Evolutionary conservation across 2,888 invertebrate species (phyloP).

Genomic region (Acanthosepion pharaonis): DNA sequence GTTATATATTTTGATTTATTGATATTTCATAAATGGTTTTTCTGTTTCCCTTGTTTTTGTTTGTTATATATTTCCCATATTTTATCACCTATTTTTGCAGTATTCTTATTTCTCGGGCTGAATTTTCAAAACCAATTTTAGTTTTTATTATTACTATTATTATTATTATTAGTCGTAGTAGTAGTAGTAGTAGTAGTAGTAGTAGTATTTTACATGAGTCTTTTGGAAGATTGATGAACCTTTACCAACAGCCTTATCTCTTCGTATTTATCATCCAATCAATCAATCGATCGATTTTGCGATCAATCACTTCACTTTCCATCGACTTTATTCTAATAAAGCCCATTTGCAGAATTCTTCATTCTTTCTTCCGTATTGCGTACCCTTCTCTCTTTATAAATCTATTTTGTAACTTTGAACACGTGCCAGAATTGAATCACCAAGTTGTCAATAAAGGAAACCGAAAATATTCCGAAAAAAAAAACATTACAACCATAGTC

Average conservation of each 20-base stretch:
- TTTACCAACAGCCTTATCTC: not conserved
- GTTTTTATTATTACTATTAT: no score
- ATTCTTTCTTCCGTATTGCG: not conserved
- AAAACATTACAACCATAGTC: not conserved
- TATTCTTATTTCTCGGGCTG: no score
- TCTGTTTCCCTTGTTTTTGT: no score
- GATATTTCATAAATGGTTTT: no score
- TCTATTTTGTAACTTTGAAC: not conserved
- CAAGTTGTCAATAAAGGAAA: not conserved
- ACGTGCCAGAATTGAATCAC: not conserved
- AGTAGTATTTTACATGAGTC: not conserved
- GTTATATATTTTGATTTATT: no score
- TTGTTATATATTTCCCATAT: no score
- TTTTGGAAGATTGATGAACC: not conserved
- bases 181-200: no score
- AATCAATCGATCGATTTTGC: not conserved
- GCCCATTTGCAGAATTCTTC: not conserved
- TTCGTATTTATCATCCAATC: not conserved
- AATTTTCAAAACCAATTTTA: no score
- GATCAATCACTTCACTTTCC: not conserved
- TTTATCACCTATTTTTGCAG: no score
- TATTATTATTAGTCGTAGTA: no score
- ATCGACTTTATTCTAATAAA: not conserved
- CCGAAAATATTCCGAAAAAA: not conserved
- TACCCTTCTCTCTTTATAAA: not conserved